Evolutionary conservation across 2,113 vertebrate genomes (phyloP).

Genomic region (Seriola dumerili): DNA sequence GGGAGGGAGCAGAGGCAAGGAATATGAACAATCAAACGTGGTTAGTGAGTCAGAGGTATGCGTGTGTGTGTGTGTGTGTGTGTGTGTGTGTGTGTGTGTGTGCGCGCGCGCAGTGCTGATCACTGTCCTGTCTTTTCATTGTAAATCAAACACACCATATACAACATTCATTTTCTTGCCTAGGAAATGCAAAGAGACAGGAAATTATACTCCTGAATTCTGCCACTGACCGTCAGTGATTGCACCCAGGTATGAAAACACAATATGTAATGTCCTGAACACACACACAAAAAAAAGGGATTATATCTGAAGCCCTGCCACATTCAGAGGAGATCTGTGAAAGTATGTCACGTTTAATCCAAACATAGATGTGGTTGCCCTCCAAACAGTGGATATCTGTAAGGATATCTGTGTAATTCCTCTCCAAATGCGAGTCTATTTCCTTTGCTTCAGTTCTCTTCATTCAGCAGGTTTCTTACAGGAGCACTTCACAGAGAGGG

Average conservation of each 20-base stretch:
- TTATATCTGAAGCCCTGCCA: slow-evolving; percentile 13
- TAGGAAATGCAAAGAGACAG: slow-evolving; percentile 14
- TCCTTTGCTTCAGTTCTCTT: slow-evolving; percentile 35
- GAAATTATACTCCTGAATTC: slow-evolving; percentile 32
- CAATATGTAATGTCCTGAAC: not conserved
- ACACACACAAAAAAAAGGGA: slow-evolving; percentile 1
- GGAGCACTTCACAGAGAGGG: slow-evolving; percentile 55
- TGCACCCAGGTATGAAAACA: slow-evolving; percentile 40
- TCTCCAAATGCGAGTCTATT: slow-evolving; percentile 47
- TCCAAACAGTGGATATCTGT: slow-evolving; percentile 55
- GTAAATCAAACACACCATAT: slow-evolving; percentile 36
- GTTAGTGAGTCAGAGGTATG: slow-evolving; percentile 21
- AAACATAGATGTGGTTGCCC: slow-evolving; percentile 39
- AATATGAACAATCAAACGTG: slow-evolving; percentile 16
- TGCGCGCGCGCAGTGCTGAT: not conserved
- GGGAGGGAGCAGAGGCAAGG: not conserved
- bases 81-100: not conserved
- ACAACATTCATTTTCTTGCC: slow-evolving; percentile 9
- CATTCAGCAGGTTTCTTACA: slow-evolving; percentile 35
- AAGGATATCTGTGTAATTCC: slow-evolving; percentile 59
- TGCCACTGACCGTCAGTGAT: slow-evolving; percentile 18
- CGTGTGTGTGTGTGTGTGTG: slow-evolving; percentile 1
- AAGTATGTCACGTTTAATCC: slow-evolving; percentile 69
- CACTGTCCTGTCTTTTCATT: slow-evolving; percentile 24
- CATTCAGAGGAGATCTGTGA: slow-evolving; percentile 70